Conservation (phyloP, 2,888 invertebrate genomes). For the Drosophila yooni region DNA sequence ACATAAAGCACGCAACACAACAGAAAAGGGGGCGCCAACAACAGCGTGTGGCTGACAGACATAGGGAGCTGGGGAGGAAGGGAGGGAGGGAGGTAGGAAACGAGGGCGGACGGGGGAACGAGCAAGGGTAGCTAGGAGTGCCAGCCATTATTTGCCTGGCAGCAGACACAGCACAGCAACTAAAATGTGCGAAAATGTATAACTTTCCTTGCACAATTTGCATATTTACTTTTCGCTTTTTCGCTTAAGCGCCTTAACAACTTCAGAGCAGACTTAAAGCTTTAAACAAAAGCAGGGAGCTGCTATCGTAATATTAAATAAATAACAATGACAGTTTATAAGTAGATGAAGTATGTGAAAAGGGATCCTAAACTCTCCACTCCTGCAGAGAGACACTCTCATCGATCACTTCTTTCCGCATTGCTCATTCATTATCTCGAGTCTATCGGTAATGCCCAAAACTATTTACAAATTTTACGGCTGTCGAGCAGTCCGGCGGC, state of each 20-base stretch:
- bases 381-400: background rate
- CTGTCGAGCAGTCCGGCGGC: slow-evolving; percentile 35
- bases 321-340: background rate
- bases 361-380: background rate
- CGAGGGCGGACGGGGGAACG: background rate
- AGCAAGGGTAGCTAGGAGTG: slow-evolving; percentile 1
- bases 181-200: slow-evolving; percentile 41
- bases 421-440: slow-evolving; percentile 57
- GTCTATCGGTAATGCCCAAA: slow-evolving; percentile 64
- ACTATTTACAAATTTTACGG: slow-evolving; percentile 71
- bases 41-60: slow-evolving; percentile 33
- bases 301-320: background rate
- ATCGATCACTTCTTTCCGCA: slow-evolving; percentile 9
- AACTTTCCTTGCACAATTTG: slow-evolving; percentile 23
- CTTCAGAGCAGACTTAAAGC: slow-evolving; percentile 5
- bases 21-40: slow-evolving; percentile 21
- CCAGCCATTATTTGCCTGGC: slow-evolving; percentile 22
- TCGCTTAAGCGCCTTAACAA: background rate
- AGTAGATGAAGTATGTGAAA: background rate
- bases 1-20: slow-evolving; percentile 55
- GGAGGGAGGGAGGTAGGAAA: background rate
- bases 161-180: slow-evolving; percentile 22
- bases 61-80: background rate
- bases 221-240: slow-evolving; percentile 8
- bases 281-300: background rate